Base-by-base conservation (phyloP, 2,888 invertebrate species). In the Cryptocephalus primarius region DNA sequence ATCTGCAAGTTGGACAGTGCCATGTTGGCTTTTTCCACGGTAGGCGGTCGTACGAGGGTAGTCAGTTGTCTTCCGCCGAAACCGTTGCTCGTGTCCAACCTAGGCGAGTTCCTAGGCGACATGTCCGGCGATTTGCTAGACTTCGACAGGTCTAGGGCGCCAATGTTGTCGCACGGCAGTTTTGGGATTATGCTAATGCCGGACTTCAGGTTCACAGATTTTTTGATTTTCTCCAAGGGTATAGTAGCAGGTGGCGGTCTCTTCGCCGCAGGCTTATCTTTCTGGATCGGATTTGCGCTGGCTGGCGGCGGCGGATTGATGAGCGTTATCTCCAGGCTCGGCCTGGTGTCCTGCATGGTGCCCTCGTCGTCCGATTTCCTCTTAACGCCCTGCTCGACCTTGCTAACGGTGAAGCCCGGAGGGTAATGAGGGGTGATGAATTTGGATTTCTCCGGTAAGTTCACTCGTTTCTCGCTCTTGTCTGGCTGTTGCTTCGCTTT, bases 191-290 rank as follows among this genome's bases (percentile, higher is more conserved):
- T 65, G 47, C 64, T 66, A 13, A 68, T 55, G 11, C 63, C 65
- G 1, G 65, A 58, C 47, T 64, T 61, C 33, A 61, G 36, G 47
- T 60, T 64, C 8, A 61, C 61, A 9, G 69, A 63, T 54, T 72
- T 72, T 57, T 74, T 74, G 10, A 72, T 72, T 51, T 72, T 68
- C 33, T 73, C 73, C 53, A 76, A 54, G 1, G 76, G 74, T 36
- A 75, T 73, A 2, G 76, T 76, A 8, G 76, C 72, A 14, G 77
- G 77, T 48, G 74, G 73, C 3, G 76, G 72, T 45, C 75, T 60
- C 57, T 72, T 73, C 8, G 61, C 58, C 0, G 53, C 43, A 14
- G 51, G 42, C 48, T 58, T 59, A 40, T 54, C 48, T 45, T 47
- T 55, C n/a, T 44, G 39, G 10, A 47, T 40, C 12, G 49, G 36